phyloP scores from a whole-genome alignment of 35 echinoderm and acorn worm species.

The Ophiothrix spiculata region DNA sequence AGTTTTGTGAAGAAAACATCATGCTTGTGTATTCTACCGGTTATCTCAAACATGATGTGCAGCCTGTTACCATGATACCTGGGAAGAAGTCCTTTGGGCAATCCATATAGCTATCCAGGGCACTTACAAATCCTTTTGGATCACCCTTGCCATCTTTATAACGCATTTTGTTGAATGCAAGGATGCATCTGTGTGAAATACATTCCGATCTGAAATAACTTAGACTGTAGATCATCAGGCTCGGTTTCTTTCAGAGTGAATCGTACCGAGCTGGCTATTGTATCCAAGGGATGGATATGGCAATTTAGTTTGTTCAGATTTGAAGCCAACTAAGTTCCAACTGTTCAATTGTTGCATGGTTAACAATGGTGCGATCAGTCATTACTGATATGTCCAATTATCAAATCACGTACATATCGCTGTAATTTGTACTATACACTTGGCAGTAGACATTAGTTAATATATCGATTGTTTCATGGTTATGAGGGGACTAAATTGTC shows the following conservation, averaged over 20 bases:
- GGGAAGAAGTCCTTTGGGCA: background rate
- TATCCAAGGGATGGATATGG: constrained; percentile 33
- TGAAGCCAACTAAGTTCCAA: constrained; percentile 20
- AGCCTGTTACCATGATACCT: constrained; percentile 2
- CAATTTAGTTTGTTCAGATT: constrained; percentile 45
- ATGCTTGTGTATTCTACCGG: background rate
- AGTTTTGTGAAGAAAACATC: constrained; percentile 12
- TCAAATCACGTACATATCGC: too few species aligned
- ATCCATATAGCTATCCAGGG: background rate
- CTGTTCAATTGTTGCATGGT: constrained; percentile 42
- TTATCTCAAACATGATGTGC: background rate
- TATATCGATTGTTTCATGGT: too few species aligned
- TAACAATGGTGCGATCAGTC: constrained; percentile 23
- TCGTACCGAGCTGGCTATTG: constrained; percentile 20
- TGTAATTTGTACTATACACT: too few species aligned
- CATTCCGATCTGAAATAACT: too few species aligned
- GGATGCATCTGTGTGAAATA: background rate
- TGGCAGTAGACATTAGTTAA: too few species aligned
- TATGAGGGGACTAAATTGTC: too few species aligned
- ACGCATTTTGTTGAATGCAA: background rate
- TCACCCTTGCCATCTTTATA: constrained; percentile 31
- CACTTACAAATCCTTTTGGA: background rate
- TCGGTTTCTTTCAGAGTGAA: constrained; percentile 15
- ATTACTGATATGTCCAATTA: too few species aligned
- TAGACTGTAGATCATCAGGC: background rate